phyloP scores from a whole-genome alignment of 2,888 invertebrate genomes.

The Nymphalis c-album region DNA sequence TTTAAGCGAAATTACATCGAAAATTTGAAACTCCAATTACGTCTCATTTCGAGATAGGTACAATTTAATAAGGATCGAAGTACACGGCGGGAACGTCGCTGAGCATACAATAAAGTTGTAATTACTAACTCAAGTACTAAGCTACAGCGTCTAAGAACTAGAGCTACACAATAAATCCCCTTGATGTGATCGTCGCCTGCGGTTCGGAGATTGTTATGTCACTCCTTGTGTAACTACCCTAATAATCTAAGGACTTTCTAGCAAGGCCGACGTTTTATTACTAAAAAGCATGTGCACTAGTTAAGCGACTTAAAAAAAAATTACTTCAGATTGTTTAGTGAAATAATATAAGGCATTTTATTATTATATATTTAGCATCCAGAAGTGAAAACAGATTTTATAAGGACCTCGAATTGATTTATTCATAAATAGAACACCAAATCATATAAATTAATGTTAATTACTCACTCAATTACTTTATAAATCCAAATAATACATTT shows the following conservation, averaged over 20 bases:
- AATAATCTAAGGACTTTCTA: constrained; percentile 24
- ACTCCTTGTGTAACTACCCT: constrained; percentile 29
- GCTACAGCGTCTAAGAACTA: constrained; percentile 36
- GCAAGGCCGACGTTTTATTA: constrained; percentile 17
- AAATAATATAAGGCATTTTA: too few relatives aligned
- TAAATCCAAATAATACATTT: too few relatives aligned
- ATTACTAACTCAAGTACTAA: constrained; percentile 44
- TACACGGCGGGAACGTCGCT: constrained; percentile 33
- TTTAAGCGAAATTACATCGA: neutral
- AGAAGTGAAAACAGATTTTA: too few relatives aligned
- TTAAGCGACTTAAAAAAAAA: neutral
- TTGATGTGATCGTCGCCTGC: constrained; percentile 38
- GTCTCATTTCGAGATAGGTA: constrained; percentile 22
- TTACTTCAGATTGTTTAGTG: too few relatives aligned
- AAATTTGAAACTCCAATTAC: constrained; percentile 21
- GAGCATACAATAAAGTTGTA: constrained; percentile 53
- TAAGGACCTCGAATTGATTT: too few relatives aligned
- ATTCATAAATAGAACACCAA: too few relatives aligned
- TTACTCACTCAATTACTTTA: too few relatives aligned
- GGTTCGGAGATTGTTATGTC: constrained; percentile 36
- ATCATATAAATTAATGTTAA: too few relatives aligned
- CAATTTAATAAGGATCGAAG: constrained; percentile 37
- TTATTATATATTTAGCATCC: too few relatives aligned
- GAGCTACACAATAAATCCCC: constrained; percentile 41
- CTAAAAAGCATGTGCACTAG: neutral